Evolutionary conservation across 2,113 vertebrate species (phyloP).

Genomic region (Apteryx owenii): DNA sequence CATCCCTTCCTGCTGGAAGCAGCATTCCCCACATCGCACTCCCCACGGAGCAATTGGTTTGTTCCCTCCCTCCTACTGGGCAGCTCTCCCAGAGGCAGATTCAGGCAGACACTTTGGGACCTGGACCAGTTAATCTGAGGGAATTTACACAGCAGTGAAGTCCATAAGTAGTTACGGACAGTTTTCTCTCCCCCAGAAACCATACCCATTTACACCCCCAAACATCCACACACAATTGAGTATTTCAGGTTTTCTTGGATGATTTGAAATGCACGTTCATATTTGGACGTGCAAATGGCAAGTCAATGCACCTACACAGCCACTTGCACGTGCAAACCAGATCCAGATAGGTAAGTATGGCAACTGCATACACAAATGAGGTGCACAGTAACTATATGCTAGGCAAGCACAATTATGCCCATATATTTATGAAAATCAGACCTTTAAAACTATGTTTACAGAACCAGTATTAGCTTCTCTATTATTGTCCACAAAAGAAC

Average conservation of each 20-base stretch:
- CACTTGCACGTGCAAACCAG: accelerated
- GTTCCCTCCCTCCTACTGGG: not conserved
- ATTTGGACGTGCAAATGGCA: not conserved
- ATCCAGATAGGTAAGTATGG: not conserved
- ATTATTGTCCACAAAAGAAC: not conserved
- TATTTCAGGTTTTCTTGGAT: not conserved
- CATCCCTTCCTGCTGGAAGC: not conserved
- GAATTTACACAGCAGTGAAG: not conserved
- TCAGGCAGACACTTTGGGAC: not conserved
- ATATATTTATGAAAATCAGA: not conserved
- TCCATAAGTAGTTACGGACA: not conserved
- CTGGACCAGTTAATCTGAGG: accelerated
- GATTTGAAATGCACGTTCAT: accelerated
- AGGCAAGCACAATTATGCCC: not conserved
- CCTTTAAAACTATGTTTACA: not conserved
- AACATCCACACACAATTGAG: not conserved
- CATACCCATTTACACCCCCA: too few relatives aligned
- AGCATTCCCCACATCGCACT: accelerated
- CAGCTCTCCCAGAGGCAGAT: not conserved
- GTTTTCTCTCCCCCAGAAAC: not conserved
- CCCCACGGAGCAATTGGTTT: accelerated
- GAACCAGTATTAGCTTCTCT: not conserved
- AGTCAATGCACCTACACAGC: not conserved
- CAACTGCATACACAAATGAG: accelerated
- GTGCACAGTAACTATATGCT: accelerated